A percentile compares a stretch with the other conserved stretches of the same genome.
These are phyloP conservation scores for Aix galericulata DNA, from an alignment of 2,113 vertebrate genomes.

Conservation along the genomic window DNA sequence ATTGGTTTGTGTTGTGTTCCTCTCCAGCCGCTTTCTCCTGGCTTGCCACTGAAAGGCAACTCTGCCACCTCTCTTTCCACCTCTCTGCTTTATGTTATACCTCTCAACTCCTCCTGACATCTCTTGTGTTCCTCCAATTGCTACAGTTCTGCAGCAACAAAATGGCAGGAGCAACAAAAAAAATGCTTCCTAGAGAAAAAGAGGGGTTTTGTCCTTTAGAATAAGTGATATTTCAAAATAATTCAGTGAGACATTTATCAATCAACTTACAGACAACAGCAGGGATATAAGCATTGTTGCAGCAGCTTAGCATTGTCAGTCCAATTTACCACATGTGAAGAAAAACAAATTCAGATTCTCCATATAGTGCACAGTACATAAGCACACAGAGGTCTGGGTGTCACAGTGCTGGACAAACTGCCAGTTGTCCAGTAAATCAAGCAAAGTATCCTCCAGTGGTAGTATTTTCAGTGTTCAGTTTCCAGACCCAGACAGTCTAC, in stretches of 20 bases:
- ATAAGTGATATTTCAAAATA: background rate
- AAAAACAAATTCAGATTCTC: background rate
- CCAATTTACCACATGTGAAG: background rate
- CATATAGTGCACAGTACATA: background rate
- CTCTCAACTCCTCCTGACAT: background rate
- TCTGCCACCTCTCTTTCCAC: background rate
- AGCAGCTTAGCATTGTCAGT: background rate
- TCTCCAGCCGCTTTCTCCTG: background rate
- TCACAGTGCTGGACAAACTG: background rate
- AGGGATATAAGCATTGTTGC: background rate
- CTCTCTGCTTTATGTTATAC: background rate
- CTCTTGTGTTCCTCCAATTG: background rate
- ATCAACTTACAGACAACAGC: background rate
- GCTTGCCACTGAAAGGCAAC: background rate
- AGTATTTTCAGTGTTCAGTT: background rate
- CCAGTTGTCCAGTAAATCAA: background rate
- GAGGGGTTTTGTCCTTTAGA: background rate
- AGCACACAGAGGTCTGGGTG: accelerated
- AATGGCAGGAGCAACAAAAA: background rate
- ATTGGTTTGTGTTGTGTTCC: background rate
- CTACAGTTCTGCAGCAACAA: background rate
- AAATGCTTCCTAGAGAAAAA: background rate
- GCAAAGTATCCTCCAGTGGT: background rate
- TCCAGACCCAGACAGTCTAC: background rate
- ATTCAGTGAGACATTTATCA: background rate